Base-by-base conservation (phyloP, 2,888 invertebrate species). In the Agrochola lota region DNA sequence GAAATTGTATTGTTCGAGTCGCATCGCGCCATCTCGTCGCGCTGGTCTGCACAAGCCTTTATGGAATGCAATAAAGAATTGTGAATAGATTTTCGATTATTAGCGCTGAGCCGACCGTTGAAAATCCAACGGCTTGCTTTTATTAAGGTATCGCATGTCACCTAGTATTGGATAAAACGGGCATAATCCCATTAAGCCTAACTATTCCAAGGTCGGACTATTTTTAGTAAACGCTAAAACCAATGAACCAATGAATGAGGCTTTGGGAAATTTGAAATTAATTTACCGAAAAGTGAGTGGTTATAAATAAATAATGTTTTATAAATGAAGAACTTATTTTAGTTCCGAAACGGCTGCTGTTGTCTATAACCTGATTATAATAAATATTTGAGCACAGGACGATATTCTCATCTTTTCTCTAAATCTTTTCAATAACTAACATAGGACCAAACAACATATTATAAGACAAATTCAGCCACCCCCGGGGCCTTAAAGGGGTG, bases 301-400 rank as follows among this genome's bases (percentile, higher is more conserved):
- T 23, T 68, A 52, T 30, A 30, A 49, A 52, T 67, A 67, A 67
- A 12, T 30, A 23, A 30, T 23, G 20, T 17, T 66, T n/a, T 8
- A 63, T 55, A 26, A 15, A 64, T 49, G 43, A 43, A 46, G 9
- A 30, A 64, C 1, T 30, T 40, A 15, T 5, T n/a, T 49, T 40
- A 52, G 59, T n/a, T 52, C 15, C 40, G 52, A 17, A 30, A 30
- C 20, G 78, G 8, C 26, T 46, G n/a, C n/a, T n/a, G n/a, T n/a
- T n/a, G 1, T 35, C 9, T 3, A 23, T 55, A 57, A 59, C 46
- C 40, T 64, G 8, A 26, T 55, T 66, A 17, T 23, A 35, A 9
- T 59, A 57, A 26, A 76, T 57, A 30, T 46, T 63, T 55, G 15
- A 67, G 35, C 57, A 30, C 26, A 30, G 68, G 68, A 59, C 20